These are phyloP conservation scores for Triplophysa dalaica DNA, from an alignment of 2,113 vertebrate species.

Conservation along the genomic window DNA sequence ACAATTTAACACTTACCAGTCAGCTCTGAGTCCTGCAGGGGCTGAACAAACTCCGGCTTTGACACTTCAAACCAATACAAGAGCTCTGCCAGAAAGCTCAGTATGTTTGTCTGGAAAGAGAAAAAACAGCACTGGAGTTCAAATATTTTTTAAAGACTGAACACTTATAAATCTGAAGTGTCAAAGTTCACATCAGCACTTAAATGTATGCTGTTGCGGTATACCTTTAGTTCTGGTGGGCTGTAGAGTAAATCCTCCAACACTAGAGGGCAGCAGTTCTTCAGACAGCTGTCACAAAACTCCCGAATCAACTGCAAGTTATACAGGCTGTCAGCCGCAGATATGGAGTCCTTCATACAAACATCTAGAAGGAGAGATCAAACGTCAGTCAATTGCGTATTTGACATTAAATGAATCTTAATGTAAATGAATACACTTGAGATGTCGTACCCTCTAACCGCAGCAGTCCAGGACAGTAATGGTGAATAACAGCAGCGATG, in stretches of 20 bases:
- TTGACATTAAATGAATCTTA: not conserved
- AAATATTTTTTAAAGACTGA: not conserved
- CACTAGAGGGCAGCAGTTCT: slow-evolving; percentile 80
- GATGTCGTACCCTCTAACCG: slow-evolving; percentile 81
- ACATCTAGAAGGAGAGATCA: slow-evolving; percentile 68
- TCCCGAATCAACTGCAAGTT: slow-evolving; percentile 87
- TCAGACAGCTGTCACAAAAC: slow-evolving; percentile 84
- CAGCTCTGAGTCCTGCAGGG: slow-evolving; percentile 70
- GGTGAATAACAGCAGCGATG: slow-evolving; percentile 83
- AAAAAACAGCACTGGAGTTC: not conserved
- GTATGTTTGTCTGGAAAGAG: slow-evolving; percentile 76
- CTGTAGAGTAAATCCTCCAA: slow-evolving; percentile 86
- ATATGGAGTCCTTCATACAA: slow-evolving; percentile 88
- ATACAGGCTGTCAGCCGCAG: slow-evolving; percentile 83
- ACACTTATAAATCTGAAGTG: not conserved
- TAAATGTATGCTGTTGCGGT: not conserved
- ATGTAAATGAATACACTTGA: not conserved
- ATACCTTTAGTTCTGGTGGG: slow-evolving; percentile 81
- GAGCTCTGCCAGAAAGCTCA: slow-evolving; percentile 85
- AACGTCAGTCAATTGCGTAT: not conserved
- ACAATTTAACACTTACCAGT: slow-evolving; percentile 64
- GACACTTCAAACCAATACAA: slow-evolving; percentile 85
- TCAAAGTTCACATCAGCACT: not conserved
- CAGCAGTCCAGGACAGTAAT: slow-evolving; percentile 85
- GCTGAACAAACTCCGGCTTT: slow-evolving; percentile 86